Evolutionary conservation across 1,140 invertebrate genomes (phyloP).

Genomic region (Nymphalis io): DNA sequence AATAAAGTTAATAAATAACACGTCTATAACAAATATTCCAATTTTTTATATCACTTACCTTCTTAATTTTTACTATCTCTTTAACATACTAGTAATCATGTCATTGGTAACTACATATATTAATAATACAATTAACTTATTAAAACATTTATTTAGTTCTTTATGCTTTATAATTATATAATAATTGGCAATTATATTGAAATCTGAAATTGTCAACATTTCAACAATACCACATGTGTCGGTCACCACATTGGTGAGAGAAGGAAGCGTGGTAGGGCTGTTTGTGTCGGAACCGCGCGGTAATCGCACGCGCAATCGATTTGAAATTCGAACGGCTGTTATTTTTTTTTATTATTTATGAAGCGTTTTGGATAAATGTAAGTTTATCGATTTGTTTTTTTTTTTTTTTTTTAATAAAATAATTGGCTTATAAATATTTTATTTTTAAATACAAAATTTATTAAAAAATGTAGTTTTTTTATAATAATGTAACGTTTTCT

Average conservation of each 20-base stretch:
- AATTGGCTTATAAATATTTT: background rate
- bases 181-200: constrained; percentile 4
- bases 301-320: constrained; percentile 52
- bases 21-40: no score
- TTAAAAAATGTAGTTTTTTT: background rate
- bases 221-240: constrained; percentile 11
- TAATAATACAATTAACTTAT: no score
- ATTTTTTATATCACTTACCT: no score
- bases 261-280: constrained; percentile 47
- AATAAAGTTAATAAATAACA: no score
- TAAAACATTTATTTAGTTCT: no score
- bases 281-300: constrained; percentile 48
- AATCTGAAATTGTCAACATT: constrained; percentile 23
- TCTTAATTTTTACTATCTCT: no score
- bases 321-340: constrained; percentile 33
- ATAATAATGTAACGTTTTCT: background rate
- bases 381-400: constrained; percentile 18
- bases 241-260: constrained; percentile 34
- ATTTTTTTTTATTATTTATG: constrained; percentile 18
- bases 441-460: background rate
- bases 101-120: no score
- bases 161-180: background rate
- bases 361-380: constrained; percentile 25
- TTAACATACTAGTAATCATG: no score
- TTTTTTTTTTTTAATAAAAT: background rate